Conservation (phyloP, 1,140 invertebrate species). For the Araneus ventricosus region DNA sequence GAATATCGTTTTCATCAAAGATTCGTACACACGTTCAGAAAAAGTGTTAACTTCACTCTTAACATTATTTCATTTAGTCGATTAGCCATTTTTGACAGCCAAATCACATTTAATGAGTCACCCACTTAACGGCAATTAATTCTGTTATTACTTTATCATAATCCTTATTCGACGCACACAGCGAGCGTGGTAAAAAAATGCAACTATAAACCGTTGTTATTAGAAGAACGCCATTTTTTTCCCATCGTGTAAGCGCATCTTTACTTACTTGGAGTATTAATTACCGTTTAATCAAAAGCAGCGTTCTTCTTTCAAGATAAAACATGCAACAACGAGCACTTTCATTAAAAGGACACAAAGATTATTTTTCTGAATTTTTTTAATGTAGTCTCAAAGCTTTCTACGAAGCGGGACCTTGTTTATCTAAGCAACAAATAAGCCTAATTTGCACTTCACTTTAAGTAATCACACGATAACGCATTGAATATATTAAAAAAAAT, state of each 20-base stretch:
- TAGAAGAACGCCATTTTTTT: background rate
- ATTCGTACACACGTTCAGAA: background rate
- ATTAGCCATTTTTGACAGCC: constrained; percentile 50
- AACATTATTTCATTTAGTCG: constrained; percentile 5
- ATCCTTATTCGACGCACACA: background rate
- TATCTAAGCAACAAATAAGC: background rate
- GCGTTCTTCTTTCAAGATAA: constrained; percentile 14
- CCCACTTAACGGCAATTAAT: constrained; percentile 58
- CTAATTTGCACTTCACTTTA: background rate
- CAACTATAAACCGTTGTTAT: background rate
- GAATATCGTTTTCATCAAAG: background rate
- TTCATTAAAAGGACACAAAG: constrained; percentile 22
- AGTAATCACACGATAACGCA: background rate
- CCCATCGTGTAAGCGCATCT: background rate
- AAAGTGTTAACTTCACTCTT: constrained; percentile 20
- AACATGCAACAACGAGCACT: constrained; percentile 15
- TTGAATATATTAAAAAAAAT: background rate
- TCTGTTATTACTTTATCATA: constrained; percentile 36
- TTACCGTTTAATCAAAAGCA: constrained; percentile 17
- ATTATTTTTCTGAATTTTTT: background rate
- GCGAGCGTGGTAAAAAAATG: background rate
- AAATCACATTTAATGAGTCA: constrained; percentile 28
- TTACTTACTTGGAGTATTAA: constrained; percentile 15
- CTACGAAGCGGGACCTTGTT: background rate
- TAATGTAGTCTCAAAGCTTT: background rate